These are phyloP conservation scores for Corythornis madagascariensis DNA, from an alignment of 2,113 vertebrate genomes.

Conservation along the genomic window DNA sequence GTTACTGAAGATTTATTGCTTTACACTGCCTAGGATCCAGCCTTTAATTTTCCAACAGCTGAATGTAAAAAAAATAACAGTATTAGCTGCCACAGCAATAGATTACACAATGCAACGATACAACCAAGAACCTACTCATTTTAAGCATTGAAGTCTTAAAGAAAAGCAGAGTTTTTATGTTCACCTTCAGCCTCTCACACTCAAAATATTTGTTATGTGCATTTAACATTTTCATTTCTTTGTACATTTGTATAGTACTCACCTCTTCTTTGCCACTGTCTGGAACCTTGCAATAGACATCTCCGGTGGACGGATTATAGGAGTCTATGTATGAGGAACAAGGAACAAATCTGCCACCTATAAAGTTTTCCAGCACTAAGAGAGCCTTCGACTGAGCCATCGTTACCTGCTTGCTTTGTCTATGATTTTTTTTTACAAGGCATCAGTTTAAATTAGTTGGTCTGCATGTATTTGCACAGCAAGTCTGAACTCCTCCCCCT, in stretches of 20 bases:
- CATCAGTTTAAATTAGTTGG: background rate
- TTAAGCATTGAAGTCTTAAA: background rate
- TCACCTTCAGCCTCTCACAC: background rate
- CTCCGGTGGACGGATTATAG: conserved; percentile 87
- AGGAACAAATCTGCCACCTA: conserved; percentile 88
- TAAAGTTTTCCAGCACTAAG: conserved; percentile 90
- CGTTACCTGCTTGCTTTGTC: background rate
- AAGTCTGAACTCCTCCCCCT: conserved; percentile 47
- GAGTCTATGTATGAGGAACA: conserved; percentile 85
- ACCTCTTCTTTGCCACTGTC: conserved; percentile 92
- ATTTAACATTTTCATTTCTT: background rate
- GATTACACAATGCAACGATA: background rate
- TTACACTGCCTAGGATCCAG: background rate
- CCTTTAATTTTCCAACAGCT: background rate
- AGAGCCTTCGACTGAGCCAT: conserved; percentile 66
- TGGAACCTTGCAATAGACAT: conserved; percentile 90
- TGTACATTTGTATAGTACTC: conserved; percentile 28
- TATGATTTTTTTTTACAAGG: background rate
- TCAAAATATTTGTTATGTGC: background rate
- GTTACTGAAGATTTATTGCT: background rate
- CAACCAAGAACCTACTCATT: background rate
- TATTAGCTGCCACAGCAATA: background rate
- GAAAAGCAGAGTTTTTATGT: background rate
- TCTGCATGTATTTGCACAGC: background rate
- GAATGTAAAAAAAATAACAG: background rate